A percentile compares a stretch with the other conserved stretches of the same genome.
These are phyloP conservation scores for Scyliorhinus canicula DNA, from an alignment of 2,797 vertebrate species.

Conservation along the genomic window DNA sequence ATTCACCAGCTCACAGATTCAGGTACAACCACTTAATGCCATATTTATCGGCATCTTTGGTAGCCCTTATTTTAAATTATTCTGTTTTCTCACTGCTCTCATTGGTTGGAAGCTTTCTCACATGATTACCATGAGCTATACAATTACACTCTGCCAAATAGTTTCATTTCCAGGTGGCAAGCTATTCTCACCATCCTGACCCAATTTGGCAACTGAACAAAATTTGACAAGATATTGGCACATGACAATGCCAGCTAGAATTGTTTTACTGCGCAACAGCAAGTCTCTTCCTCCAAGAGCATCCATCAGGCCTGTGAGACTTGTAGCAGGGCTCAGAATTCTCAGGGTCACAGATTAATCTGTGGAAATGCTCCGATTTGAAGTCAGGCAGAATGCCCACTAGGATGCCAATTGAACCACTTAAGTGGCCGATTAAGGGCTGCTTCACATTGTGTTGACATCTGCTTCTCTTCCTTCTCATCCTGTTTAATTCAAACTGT, in stretches of 20 bases:
- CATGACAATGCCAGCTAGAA: not conserved
- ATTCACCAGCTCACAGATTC: not conserved
- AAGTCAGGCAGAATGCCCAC: not conserved
- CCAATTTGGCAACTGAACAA: not conserved
- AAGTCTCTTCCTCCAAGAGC: not conserved
- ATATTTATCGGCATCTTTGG: not conserved
- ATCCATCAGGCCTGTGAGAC: not conserved
- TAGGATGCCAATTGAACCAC: not conserved
- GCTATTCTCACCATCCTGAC: not conserved
- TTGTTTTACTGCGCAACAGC: not conserved
- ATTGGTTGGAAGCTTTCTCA: not conserved
- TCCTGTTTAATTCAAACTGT: not conserved
- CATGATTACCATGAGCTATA: not conserved
- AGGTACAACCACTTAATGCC: not conserved
- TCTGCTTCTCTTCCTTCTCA: not conserved
- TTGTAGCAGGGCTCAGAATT: not conserved
- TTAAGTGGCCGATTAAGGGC: not conserved
- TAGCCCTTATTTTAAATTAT: not conserved
- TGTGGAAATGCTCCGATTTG: not conserved
- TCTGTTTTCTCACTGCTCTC: not conserved
- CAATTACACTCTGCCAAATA: not conserved
- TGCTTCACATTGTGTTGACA: not conserved
- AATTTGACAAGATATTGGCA: not conserved
- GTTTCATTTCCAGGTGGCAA: not conserved
- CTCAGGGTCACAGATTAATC: not conserved